Evolutionary conservation across 2,113 vertebrate genomes (phyloP).

Genomic region (Callaeas wilsoni): DNA sequence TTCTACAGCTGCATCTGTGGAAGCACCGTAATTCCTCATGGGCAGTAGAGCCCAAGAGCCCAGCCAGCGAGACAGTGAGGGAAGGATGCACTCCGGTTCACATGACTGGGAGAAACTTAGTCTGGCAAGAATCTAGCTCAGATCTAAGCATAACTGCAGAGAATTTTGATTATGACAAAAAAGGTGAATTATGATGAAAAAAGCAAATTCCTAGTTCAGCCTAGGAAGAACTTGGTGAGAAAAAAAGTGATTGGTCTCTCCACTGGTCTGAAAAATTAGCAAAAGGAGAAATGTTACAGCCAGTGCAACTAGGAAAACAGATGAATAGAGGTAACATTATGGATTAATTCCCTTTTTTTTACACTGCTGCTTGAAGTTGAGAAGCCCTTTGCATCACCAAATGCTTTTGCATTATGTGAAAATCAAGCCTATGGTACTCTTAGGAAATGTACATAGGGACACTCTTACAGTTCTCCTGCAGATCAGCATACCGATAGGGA

Average conservation of each 20-base stretch:
- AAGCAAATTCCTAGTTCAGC: background rate
- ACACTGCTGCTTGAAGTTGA: background rate
- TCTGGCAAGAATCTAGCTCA: background rate
- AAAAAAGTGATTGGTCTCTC: background rate
- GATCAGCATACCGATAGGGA: background rate
- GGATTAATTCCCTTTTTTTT: background rate
- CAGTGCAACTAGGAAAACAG: background rate
- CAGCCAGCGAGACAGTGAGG: fast-evolving
- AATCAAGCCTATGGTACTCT: background rate
- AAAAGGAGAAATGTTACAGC: background rate
- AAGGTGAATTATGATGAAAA: background rate
- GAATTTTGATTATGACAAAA: background rate
- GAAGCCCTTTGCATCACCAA: background rate
- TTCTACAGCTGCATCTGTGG: background rate
- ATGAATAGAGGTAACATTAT: background rate
- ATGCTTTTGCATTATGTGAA: background rate
- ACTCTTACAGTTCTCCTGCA: background rate
- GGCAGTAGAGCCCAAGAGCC: background rate
- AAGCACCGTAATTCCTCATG: background rate
- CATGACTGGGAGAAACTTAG: background rate
- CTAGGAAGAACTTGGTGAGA: background rate
- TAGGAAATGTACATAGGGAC: background rate
- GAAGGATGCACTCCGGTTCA: background rate
- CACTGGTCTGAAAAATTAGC: background rate
- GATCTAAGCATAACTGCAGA: fast-evolving